A percentile compares a stretch with the other conserved stretches of the same genome.
Conservation (phyloP, 2,888 invertebrate species). For the Clivina fossor region DNA sequence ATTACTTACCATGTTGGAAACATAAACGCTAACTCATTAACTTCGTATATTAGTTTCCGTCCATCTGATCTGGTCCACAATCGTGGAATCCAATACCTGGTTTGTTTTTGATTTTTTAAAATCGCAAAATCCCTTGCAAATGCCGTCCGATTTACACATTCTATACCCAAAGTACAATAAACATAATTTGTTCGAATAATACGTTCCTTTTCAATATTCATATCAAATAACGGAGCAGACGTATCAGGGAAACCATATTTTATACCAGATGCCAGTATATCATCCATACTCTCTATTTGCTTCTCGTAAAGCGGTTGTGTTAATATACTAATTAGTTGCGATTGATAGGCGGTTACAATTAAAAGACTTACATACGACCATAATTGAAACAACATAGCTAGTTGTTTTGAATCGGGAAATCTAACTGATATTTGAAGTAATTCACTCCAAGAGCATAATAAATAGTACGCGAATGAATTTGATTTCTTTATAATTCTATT, state of each 20-base stretch:
- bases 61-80: conserved; percentile 5
- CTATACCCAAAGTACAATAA: conserved; percentile 5
- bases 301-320: conserved; percentile 15
- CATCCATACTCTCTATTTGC: conserved; percentile 15
- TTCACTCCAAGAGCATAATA: conserved; percentile 7
- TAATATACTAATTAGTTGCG: conserved; percentile 15
- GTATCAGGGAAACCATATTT: conserved; percentile 1
- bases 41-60: background rate
- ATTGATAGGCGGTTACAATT: conserved; percentile 15
- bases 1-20: conserved; percentile 10
- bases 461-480: background rate
- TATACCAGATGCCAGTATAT: background rate
- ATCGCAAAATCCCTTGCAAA: conserved; percentile 14
- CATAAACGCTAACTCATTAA: conserved; percentile 5
- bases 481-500: background rate
- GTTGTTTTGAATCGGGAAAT: background rate
- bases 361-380: conserved; percentile 15
- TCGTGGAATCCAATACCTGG: conserved; percentile 1
- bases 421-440: conserved; percentile 9
- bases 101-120: conserved; percentile 11
- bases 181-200: background rate
- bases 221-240: background rate
- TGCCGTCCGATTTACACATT: conserved; percentile 12
- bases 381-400: conserved; percentile 6
- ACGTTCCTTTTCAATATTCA: background rate